Evolutionary conservation across 2,888 invertebrate genomes (phyloP).

Genomic region (Leptarthrus brevirostris): DNA sequence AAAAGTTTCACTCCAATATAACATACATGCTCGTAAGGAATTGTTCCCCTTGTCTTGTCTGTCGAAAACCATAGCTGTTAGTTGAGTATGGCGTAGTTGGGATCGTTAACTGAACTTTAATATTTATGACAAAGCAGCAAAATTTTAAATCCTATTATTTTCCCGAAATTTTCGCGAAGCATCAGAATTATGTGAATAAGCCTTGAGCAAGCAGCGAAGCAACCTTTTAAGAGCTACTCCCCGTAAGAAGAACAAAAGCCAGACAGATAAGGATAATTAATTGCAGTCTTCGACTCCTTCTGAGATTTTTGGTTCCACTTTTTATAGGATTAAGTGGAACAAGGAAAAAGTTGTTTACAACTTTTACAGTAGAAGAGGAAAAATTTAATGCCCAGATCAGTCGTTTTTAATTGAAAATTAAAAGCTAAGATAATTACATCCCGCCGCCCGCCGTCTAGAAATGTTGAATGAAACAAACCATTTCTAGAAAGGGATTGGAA

Average conservation of each 20-base stretch:
- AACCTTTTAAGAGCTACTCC: not conserved
- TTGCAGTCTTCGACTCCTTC: constrained; percentile 27
- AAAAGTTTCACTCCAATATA: not conserved
- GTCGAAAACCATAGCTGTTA: not conserved
- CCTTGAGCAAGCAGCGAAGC: not conserved
- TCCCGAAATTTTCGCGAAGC: not conserved
- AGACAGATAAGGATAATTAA: constrained; percentile 48
- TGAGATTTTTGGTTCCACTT: not conserved
- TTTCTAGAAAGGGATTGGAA: too few species aligned
- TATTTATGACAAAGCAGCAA: constrained; percentile 33
- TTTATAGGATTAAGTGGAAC: not conserved
- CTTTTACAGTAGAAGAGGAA: not conserved
- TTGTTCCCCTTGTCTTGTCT: not conserved
- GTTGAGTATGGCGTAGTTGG: not conserved
- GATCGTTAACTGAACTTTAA: constrained; percentile 1
- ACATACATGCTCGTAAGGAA: not conserved
- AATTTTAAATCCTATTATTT: constrained; percentile 2
- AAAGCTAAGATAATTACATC: too few species aligned
- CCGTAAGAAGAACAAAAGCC: constrained; percentile 9
- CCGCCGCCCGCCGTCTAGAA: too few species aligned
- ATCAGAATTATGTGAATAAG: not conserved
- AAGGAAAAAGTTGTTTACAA: constrained; percentile 29
- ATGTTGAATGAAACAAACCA: too few species aligned
- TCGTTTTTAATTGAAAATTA: constrained; percentile 25
- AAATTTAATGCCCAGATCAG: not conserved